Conservation (phyloP, 2,888 invertebrate genomes). For the Pachliopta kotzebuea region DNA sequence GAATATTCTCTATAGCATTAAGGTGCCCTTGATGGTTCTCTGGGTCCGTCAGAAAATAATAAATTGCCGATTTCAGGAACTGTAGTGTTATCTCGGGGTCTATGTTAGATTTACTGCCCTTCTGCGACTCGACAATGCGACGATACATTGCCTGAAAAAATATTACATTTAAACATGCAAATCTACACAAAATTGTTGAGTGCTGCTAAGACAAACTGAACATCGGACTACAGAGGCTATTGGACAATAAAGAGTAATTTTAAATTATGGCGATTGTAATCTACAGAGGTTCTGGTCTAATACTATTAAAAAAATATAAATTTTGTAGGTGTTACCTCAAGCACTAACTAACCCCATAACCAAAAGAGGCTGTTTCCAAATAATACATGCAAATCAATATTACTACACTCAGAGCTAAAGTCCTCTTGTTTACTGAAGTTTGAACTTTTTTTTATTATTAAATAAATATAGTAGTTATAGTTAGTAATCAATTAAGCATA, state of each 20-base stretch:
- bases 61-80: constrained; percentile 95
- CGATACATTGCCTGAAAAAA: constrained; percentile 90
- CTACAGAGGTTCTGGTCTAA: constrained; percentile 5
- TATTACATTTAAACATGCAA: constrained; percentile 34
- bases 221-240: too few species aligned
- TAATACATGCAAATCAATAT: constrained; percentile 63
- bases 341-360: constrained; percentile 44
- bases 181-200: constrained; percentile 1
- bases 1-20: constrained; percentile 94
- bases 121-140: constrained; percentile 89
- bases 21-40: constrained; percentile 94
- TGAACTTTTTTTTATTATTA: neutral
- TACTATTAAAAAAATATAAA: constrained; percentile 22
- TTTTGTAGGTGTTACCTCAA: constrained; percentile 27
- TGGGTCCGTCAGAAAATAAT: constrained; percentile 94
- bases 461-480: neutral
- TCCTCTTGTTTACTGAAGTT: constrained; percentile 6
- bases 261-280: neutral
- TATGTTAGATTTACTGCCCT: constrained; percentile 84
- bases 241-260: too few species aligned
- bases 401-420: constrained; percentile 35
- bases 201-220: constrained; percentile 12
- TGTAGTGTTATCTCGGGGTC: constrained; percentile 96
- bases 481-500: too few species aligned
- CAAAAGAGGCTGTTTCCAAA: constrained; percentile 81